Percentiles rank a stretch among this genome's conserved stretches.
These are phyloP conservation scores for Aurelia coerulea DNA, from an alignment of 30 jellyfish, hydroid and myxozoan species.

Conservation along the genomic window DNA sequence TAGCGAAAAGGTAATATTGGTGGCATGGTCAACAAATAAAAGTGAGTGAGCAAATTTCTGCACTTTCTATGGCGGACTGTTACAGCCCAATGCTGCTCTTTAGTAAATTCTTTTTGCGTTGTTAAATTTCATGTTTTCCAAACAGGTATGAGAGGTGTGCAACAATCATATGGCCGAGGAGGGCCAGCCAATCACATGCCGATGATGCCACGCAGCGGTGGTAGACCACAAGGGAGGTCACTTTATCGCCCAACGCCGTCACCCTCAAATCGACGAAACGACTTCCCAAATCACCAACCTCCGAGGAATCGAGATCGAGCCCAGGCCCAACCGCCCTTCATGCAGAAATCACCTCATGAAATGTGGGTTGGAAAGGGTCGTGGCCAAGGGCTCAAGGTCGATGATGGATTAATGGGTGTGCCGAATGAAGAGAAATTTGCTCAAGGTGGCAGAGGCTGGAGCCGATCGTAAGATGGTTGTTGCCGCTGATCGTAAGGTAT, in stretches of 20 bases:
- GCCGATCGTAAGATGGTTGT: constrained; percentile 25
- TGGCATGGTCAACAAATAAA: too few relatives aligned
- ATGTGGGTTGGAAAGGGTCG: constrained; percentile 72
- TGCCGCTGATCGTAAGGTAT: constrained; percentile 27
- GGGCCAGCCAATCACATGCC: constrained; percentile 64
- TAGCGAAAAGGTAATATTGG: too few relatives aligned
- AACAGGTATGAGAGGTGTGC: constrained; percentile 30
- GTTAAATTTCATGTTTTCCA: background rate
- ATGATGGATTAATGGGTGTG: constrained; percentile 29
- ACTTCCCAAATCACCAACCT: background rate
- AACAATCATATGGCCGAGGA: constrained; percentile 81
- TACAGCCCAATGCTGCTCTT: too few relatives aligned
- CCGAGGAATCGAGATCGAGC: constrained; percentile 21
- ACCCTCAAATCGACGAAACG: constrained; percentile 38
- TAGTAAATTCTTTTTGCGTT: background rate
- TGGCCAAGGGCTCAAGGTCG: constrained; percentile 33
- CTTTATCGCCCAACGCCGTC: constrained; percentile 56
- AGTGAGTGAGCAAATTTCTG: too few relatives aligned
- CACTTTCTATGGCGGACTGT: too few relatives aligned
- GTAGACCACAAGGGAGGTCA: constrained; percentile 64
- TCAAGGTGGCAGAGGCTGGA: constrained; percentile 45
- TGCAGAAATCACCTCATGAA: constrained; percentile 28
- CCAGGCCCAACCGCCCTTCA: background rate
- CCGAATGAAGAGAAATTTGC: constrained; percentile 25
- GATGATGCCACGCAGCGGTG: constrained; percentile 44